Evolutionary conservation across 2,888 invertebrate genomes (phyloP), one percentile per base, ranked within the genome.

Genomic region (Limnephilus lunatus): DNA sequence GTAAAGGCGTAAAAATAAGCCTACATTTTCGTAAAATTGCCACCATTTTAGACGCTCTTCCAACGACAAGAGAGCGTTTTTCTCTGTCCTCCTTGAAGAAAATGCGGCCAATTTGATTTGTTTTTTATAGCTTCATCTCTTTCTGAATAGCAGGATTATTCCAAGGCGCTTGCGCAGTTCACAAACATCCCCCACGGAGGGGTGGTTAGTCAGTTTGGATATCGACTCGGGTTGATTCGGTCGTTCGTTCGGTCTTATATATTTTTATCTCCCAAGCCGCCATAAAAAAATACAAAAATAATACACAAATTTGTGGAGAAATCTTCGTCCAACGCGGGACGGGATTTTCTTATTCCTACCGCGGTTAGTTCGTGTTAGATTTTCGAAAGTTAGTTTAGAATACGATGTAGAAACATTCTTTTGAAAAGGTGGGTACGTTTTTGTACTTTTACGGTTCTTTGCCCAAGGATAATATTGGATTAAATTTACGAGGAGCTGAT

Each of bases 151-250:
- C 80, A 25, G 91, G 88, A 89, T 88, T 91, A 32, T 53, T 87
- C 31, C 44, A 32, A 81, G 68, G 89, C 92, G 92, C 92, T 87
- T 87, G 92, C 92, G 88, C 85, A 31, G n/a, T 32, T 3, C 12
- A 15, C 12, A 44, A 82, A 82, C 48, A 35, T 82, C 89, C 35
- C 39, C 89, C 81, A 44, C 92, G 31, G 30, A 86, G 86, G 44
- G 88, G 89, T 48, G 39, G 68, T 30, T 81, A 25, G 85, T 87
- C 91, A 92, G 93, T 93, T 89, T 87, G 91, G 91, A 88, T 93
- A 93, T 93, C 93, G 93, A 93, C 93, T 93, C 90, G 91, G 30
- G n/a, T 32, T 83, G 91, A 39, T 91, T 90, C 91, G 92, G 92
- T 80, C 91, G 90, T 89, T 19, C 68, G 39, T 39, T 35, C 32